phyloP scores from a whole-genome alignment of 2,113 vertebrate genomes.

The Chaetops frenatus region DNA sequence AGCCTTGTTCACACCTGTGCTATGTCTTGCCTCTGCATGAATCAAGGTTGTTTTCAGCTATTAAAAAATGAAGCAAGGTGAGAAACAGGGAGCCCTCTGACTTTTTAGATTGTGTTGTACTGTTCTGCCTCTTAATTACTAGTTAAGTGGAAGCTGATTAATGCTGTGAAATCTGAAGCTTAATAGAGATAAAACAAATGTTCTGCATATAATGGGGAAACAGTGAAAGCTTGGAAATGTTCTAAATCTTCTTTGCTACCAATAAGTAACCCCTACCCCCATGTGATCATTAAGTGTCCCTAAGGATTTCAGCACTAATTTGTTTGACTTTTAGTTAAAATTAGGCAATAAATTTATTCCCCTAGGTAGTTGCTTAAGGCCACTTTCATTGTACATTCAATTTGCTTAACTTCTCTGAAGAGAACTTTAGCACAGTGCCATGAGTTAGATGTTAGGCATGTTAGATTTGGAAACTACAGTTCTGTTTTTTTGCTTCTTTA shows the following conservation, averaged over 20 bases:
- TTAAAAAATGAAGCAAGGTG: background rate
- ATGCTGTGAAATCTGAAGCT: background rate
- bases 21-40: background rate
- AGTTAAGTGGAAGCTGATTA: slow-evolving; percentile 21
- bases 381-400: slow-evolving; percentile 15
- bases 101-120: background rate
- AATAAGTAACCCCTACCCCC: background rate
- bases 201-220: background rate
- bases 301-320: slow-evolving; percentile 40
- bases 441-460: background rate
- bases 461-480: background rate
- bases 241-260: background rate
- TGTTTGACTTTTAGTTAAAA: slow-evolving; percentile 60
- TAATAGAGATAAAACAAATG: slow-evolving; percentile 2
- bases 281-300: background rate
- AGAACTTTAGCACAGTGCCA: background rate
- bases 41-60: background rate
- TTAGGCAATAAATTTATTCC: slow-evolving; percentile 44
- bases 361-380: slow-evolving; percentile 18
- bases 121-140: slow-evolving; percentile 18
- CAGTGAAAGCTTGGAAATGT: background rate
- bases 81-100: background rate
- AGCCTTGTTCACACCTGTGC: background rate
- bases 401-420: slow-evolving; percentile 20
- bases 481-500: background rate